phyloP scores from a whole-genome alignment of 1,140 invertebrate species.

The Drosophila santomea region DNA sequence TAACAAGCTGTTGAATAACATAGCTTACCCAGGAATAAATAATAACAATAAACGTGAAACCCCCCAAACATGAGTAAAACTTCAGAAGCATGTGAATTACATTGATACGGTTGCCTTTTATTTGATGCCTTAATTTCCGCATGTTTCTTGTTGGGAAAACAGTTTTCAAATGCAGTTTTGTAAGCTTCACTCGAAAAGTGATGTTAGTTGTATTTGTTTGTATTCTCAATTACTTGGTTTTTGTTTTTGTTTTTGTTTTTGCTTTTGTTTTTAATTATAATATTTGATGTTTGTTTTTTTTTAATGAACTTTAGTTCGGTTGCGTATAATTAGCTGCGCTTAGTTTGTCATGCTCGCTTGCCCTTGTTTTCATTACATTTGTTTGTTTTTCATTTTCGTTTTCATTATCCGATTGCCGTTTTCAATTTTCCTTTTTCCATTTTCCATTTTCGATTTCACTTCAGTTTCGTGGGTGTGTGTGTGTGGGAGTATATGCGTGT shows the following conservation, averaged over 20 bases:
- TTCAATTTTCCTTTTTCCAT: constrained; percentile 27
- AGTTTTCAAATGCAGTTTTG: constrained; percentile 69
- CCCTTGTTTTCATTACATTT: constrained; percentile 23
- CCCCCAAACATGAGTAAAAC: constrained; percentile 12
- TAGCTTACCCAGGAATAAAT: not conserved
- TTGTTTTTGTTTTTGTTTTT: constrained; percentile 35
- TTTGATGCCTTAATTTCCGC: constrained; percentile 70
- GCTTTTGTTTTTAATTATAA: constrained; percentile 43
- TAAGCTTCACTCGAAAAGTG: constrained; percentile 67
- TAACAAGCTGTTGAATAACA: not conserved
- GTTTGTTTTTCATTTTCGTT: constrained; percentile 53
- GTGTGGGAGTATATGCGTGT: constrained; percentile 2
- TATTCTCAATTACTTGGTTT: constrained; percentile 42
- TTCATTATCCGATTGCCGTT: constrained; percentile 21
- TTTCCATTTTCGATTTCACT: constrained; percentile 21
- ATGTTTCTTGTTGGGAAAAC: constrained; percentile 53
- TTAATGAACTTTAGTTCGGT: constrained; percentile 62
- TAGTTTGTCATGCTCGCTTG: constrained; percentile 70
- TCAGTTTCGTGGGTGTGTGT: constrained; percentile 14
- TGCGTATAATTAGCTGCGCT: constrained; percentile 68
- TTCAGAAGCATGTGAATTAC: constrained; percentile 33
- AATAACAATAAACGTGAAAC: not conserved
- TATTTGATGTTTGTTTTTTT: constrained; percentile 51
- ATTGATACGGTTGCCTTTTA: constrained; percentile 78
- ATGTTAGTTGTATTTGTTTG: constrained; percentile 31